Base-by-base conservation (phyloP, 2,888 invertebrate genomes). In the Didymodactylos carnosus region DNA sequence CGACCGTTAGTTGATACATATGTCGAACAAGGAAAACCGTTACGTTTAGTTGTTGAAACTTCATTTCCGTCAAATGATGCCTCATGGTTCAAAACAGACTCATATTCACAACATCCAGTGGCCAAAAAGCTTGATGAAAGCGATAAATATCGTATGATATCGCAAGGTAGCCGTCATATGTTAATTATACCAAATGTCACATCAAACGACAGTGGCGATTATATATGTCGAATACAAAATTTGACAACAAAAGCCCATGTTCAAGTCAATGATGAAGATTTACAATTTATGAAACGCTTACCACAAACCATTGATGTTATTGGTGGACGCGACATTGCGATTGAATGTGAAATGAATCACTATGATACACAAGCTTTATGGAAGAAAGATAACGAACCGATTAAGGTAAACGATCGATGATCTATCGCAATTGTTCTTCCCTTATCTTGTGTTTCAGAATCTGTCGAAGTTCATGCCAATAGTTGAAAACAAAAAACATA, bases 331-430 rank as follows among this genome's bases (percentile, higher is more conserved):
- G 71, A 74, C 29, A 62, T 74, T 27, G 19, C 71, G 10, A 51
- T 74, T 13, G 74, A 74, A 71, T 74, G 74, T 53, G 71, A 71
- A 51, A 69, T 43, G 39, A 74, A 71, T 43, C 71, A 71, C 39
- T 40, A 29, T 10, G 73, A 70, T 16, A 71, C 53, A 53, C 53
- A 69, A 29, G 74, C 74, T 0, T 27, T 51, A 71, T 74, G 74
- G 74, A 71, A 39, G 39, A 62, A 43, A 39, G 71, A 74, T 39
- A 43, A 53, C 23, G 53, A 43, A 27, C 27, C 51, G 14, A 51
- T 74, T 23, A 16, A 19, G 2, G 40, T 35, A 25, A 35, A n/a
- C n/a, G n/a, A n/a, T n/a, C n/a, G n/a, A n/a, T n/a, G n/a, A n/a
- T n/a, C n/a, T n/a, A n/a, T n/a, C n/a, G n/a, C n/a, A n/a, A n/a